Evolutionary conservation across 1,140 invertebrate species (phyloP).

Genomic region (Aradophagus sp.): DNA sequence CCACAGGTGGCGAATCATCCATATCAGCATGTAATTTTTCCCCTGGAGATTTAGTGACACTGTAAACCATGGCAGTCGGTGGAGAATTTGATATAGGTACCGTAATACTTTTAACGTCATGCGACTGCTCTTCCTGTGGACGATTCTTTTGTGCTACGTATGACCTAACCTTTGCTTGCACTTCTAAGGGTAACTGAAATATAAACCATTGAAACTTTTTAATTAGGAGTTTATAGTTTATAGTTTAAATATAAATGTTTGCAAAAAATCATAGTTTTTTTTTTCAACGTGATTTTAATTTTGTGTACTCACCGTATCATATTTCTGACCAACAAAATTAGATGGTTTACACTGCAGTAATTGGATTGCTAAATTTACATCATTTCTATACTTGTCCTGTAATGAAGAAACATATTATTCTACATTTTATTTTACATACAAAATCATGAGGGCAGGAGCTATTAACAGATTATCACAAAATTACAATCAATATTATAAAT

Average conservation of each 20-base stretch:
- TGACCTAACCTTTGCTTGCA: slow-evolving; percentile 90
- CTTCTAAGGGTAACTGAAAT: slow-evolving; percentile 88
- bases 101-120: slow-evolving; percentile 82
- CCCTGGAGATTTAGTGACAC: slow-evolving; percentile 74
- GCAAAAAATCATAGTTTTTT: too few relatives aligned
- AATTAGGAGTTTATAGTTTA: too few relatives aligned
- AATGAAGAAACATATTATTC: slow-evolving; percentile 55
- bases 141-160: slow-evolving; percentile 82
- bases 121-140: slow-evolving; percentile 71
- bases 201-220: slow-evolving; percentile 18
- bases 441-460: too few relatives aligned
- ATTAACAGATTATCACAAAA: too few relatives aligned
- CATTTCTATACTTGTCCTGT: slow-evolving; percentile 95
- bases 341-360: slow-evolving; percentile 95
- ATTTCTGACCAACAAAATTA: slow-evolving; percentile 94
- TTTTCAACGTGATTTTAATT: too few relatives aligned
- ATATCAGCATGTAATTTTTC: slow-evolving; percentile 68
- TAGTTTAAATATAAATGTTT: too few relatives aligned
- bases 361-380: slow-evolving; percentile 95
- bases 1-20: slow-evolving; percentile 76
- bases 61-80: slow-evolving; percentile 92
- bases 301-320: slow-evolving; percentile 90
- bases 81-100: slow-evolving; percentile 90
- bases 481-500: too few relatives aligned
- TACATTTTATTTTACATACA: too few relatives aligned